A percentile compares a stretch with the other conserved stretches of the same genome.
phyloP scores from a whole-genome alignment of 2,888 invertebrate genomes.

The Urechis unicinctus region DNA sequence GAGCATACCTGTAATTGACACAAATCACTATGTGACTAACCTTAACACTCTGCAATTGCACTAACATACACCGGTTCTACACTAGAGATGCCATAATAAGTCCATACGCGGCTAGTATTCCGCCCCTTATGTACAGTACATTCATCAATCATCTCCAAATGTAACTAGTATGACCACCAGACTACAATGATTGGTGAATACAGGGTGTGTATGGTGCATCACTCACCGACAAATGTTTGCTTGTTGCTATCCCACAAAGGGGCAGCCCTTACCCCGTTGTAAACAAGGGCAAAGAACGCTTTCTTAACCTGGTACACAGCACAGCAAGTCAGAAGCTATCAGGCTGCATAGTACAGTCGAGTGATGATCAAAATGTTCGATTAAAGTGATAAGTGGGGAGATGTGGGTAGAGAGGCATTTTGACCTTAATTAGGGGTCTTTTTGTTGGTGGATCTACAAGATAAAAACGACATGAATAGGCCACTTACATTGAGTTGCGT shows the following conservation, averaged over 20 bases:
- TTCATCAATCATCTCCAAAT: too few relatives aligned
- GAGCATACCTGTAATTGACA: constrained; percentile 64
- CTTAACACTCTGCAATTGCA: background rate
- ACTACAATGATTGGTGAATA: background rate
- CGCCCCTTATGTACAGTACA: too few relatives aligned
- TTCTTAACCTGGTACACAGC: constrained; percentile 53
- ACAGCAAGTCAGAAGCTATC: background rate
- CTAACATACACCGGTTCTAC: background rate
- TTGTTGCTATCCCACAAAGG: constrained; percentile 92
- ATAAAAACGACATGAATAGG: too few relatives aligned
- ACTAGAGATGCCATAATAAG: too few relatives aligned
- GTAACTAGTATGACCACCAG: background rate
- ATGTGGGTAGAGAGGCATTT: too few relatives aligned
- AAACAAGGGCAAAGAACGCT: constrained; percentile 97
- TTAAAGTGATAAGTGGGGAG: too few relatives aligned
- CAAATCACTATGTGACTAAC: background rate
- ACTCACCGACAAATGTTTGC: constrained; percentile 80
- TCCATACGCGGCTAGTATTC: too few relatives aligned
- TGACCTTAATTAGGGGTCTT: too few relatives aligned
- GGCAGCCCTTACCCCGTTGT: constrained; percentile 96
- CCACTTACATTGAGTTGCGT: constrained; percentile 73
- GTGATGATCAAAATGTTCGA: background rate
- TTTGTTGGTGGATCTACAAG: background rate
- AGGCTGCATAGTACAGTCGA: background rate
- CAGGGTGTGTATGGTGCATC: too few relatives aligned